A percentile compares a stretch with the other conserved stretches of the same genome.
Conservation (phyloP, 2,888 invertebrate genomes). For the Nymphalis urticae region DNA sequence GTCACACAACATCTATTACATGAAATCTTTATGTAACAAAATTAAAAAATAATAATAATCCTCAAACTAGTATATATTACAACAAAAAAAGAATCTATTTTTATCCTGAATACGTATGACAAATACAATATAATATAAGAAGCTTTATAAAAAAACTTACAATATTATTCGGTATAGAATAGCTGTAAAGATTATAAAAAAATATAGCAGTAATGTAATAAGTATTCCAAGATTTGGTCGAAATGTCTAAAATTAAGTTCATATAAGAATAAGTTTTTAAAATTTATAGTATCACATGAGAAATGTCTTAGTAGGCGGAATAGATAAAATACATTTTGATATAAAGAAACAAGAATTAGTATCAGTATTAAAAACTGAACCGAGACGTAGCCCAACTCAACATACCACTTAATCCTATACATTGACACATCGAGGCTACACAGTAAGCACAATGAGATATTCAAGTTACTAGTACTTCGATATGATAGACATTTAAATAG, state of each 20-base stretch:
- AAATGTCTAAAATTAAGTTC: constrained; percentile 15
- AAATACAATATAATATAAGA: not conserved
- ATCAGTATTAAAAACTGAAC: not conserved
- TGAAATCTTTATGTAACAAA: not conserved
- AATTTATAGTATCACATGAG: constrained; percentile 6
- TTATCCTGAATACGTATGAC: not conserved
- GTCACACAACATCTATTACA: constrained; percentile 10
- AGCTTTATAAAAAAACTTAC: constrained; percentile 5
- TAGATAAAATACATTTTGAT: constrained; percentile 13
- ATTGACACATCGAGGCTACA: constrained; percentile 5
- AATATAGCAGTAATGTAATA: constrained; percentile 18
- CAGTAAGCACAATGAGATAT: constrained; percentile 5
- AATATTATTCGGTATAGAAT: constrained; percentile 1
- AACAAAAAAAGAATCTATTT: not conserved
- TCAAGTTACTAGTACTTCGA: not conserved
- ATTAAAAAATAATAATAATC: not conserved
- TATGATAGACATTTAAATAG: not conserved
- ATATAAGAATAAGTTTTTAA: constrained; percentile 3
- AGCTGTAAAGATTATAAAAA: constrained; percentile 17
- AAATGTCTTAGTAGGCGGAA: constrained; percentile 23
- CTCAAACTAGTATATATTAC: not conserved
- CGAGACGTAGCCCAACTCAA: not conserved
- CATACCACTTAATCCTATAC: constrained; percentile 9
- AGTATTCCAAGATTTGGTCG: constrained; percentile 9
- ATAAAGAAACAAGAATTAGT: not conserved